phyloP scores from a whole-genome alignment of 2,888 invertebrate genomes.

The Trichopria drosophilae region DNA sequence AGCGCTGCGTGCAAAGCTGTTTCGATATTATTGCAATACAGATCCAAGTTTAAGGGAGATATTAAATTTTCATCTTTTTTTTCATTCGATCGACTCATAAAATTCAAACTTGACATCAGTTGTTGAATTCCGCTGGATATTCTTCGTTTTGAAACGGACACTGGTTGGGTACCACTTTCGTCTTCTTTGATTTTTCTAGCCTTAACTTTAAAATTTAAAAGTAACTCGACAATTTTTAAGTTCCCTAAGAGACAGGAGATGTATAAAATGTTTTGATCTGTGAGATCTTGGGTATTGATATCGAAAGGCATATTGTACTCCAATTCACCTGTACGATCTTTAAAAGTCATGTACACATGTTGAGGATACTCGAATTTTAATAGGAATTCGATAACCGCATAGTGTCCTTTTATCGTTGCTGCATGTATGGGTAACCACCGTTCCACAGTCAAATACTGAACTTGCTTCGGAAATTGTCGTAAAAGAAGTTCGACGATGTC shows the following conservation, averaged over 20 bases:
- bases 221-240: conserved; percentile 73
- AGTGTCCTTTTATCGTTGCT: conserved; percentile 86
- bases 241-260: conserved; percentile 86
- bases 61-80: conserved; percentile 62
- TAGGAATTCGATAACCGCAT: conserved; percentile 74
- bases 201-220: conserved; percentile 73
- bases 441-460: conserved; percentile 85
- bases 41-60: conserved; percentile 74
- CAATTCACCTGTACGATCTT: conserved; percentile 73
- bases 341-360: conserved; percentile 60
- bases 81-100: conserved; percentile 61
- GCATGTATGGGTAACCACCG: conserved; percentile 92
- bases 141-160: conserved; percentile 63
- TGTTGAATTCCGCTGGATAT: conserved; percentile 88
- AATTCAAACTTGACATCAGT: conserved; percentile 80
- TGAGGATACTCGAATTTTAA: conserved; percentile 82
- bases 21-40: conserved; percentile 76
- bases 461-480: conserved; percentile 80
- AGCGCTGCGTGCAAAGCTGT: conserved; percentile 84
- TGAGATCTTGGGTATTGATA: conserved; percentile 86
- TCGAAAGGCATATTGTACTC: conserved; percentile 90
- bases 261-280: conserved; percentile 88
- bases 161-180: conserved; percentile 50
- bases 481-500: conserved; percentile 77
- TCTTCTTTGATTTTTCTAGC: conserved; percentile 62